Evolutionary conservation across 2,113 vertebrate genomes (phyloP).

Genomic region (Jaculus jaculus): DNA sequence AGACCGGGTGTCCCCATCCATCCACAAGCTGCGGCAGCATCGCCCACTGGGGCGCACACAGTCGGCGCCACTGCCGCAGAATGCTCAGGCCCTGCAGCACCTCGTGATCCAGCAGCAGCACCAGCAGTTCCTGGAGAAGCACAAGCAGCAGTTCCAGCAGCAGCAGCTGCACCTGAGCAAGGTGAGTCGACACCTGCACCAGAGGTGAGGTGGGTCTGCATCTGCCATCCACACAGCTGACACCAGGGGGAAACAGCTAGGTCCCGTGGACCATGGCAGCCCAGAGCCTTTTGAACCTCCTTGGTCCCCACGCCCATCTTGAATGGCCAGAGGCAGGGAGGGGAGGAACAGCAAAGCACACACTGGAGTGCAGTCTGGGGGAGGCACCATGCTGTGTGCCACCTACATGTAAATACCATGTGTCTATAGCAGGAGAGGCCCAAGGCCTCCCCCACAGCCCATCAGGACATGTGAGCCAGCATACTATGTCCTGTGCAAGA

Average conservation of each 20-base stretch:
- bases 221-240: too few species aligned
- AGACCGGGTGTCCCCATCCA: slow-evolving; percentile 89
- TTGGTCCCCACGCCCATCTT: neutral
- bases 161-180: slow-evolving; percentile 97
- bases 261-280: neutral
- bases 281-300: too few species aligned
- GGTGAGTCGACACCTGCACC: slow-evolving; percentile 83
- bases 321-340: too few species aligned
- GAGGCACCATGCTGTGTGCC: neutral
- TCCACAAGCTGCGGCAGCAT: slow-evolving; percentile 96
- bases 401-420: neutral
- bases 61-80: slow-evolving; percentile 97
- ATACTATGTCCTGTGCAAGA: accelerated
- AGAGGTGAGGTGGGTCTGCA: too few species aligned
- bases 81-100: slow-evolving; percentile 95
- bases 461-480: accelerated
- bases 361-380: neutral
- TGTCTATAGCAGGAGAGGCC: too few species aligned
- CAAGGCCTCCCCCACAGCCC: neutral
- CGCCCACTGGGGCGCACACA: slow-evolving; percentile 96
- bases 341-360: neutral
- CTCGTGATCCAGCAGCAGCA: slow-evolving; percentile 99
- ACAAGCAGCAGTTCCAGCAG: slow-evolving; percentile 98
- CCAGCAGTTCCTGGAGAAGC: slow-evolving; percentile 99
- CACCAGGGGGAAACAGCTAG: neutral